These are phyloP conservation scores for Thamnophis sirtalis DNA, from an alignment of 2,113 vertebrate genomes.

Conservation along the genomic window DNA sequence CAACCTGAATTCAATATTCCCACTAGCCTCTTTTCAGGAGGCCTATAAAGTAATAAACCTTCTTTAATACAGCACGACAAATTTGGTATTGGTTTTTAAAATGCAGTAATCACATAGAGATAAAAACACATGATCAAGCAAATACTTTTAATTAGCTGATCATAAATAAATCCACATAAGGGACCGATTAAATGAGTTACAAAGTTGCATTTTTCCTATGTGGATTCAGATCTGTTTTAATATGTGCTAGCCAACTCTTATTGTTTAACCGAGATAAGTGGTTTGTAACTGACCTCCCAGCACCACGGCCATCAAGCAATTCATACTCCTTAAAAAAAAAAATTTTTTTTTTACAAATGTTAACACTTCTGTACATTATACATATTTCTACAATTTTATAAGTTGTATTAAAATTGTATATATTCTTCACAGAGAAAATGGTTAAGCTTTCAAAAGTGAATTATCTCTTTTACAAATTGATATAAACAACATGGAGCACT, in stretches of 20 bases:
- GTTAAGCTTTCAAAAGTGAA: constrained; percentile 67
- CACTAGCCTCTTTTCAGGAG: constrained; percentile 14
- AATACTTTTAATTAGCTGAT: constrained; percentile 88
- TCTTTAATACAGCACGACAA: constrained; percentile 33
- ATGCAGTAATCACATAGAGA: constrained; percentile 50
- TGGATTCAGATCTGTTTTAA: constrained; percentile 49
- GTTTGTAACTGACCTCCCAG: constrained; percentile 63
- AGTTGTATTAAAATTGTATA: constrained; percentile 65
- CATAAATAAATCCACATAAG: constrained; percentile 98
- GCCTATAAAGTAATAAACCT: constrained; percentile 35
- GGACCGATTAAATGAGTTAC: constrained; percentile 80
- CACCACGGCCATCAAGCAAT: constrained; percentile 61
- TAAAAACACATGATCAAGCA: constrained; percentile 62
- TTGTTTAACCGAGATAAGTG: constrained; percentile 63
- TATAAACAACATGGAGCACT: constrained; percentile 66
- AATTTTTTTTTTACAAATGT: constrained; percentile 79
- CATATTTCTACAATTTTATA: constrained; percentile 68
- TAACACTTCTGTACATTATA: constrained; percentile 74
- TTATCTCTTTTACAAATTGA: constrained; percentile 72
- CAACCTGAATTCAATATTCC: constrained; percentile 26
- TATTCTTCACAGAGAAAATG: constrained; percentile 67
- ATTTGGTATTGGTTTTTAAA: constrained; percentile 37
- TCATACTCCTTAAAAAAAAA: constrained; percentile 47
- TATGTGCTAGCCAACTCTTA: constrained; percentile 62
- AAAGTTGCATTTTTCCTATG: constrained; percentile 75